These are phyloP conservation scores for Neodiprion virginianus DNA, from an alignment of 1,140 invertebrate genomes.

Conservation along the genomic window DNA sequence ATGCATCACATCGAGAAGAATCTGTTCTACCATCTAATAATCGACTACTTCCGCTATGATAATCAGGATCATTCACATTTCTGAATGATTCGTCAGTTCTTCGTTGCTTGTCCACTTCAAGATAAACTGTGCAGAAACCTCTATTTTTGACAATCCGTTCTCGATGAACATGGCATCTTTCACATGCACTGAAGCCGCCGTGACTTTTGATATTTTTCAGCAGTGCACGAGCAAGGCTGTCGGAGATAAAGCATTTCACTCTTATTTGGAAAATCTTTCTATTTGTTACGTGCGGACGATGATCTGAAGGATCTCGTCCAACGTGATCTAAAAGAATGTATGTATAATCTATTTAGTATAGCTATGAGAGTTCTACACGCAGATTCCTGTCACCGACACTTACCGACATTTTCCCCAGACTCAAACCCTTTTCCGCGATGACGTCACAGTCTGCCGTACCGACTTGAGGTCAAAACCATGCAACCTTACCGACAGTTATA, in stretches of 20 bases:
- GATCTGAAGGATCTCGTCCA: no score
- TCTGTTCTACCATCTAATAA: slow-evolving; percentile 13
- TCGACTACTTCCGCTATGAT: slow-evolving; percentile 21
- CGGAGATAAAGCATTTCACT: neutral
- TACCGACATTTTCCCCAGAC: no score
- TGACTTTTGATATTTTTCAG: neutral
- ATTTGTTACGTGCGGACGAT: no score
- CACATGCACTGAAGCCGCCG: neutral
- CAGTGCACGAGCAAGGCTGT: neutral
- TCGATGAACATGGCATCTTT: neutral
- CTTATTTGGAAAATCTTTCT: neutral
- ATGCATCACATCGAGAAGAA: slow-evolving; percentile 26
- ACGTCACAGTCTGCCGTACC: no score
- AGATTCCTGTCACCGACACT: no score
- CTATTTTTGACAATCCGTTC: neutral
- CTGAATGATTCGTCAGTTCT: slow-evolving; percentile 24
- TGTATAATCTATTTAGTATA: no score
- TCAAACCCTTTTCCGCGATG: no score
- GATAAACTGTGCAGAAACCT: neutral
- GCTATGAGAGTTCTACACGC: no score
- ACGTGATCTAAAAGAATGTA: no score
- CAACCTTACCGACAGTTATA: no score
- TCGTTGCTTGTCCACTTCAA: neutral
- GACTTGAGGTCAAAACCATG: no score
- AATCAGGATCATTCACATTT: slow-evolving; percentile 4